These are phyloP conservation scores for Pithys albifrons DNA, from an alignment of 2,113 vertebrate species.

Conservation along the genomic window DNA sequence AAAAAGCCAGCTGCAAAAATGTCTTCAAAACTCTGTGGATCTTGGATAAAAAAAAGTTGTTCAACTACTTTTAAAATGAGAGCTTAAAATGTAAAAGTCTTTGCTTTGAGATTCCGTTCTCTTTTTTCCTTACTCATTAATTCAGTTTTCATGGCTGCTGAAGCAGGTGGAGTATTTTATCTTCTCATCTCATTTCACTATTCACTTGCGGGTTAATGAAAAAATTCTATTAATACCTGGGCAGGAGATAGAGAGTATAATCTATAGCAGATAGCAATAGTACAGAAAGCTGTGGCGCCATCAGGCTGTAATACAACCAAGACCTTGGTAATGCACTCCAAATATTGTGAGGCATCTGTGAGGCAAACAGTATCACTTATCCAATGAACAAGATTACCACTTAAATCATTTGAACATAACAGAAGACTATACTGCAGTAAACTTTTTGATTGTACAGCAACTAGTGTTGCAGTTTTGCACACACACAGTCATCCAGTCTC, in stretches of 20 bases:
- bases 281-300: slow-evolving; percentile 49
- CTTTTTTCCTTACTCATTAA: slow-evolving; percentile 60
- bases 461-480: background rate
- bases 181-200: slow-evolving; percentile 79
- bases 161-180: slow-evolving; percentile 73
- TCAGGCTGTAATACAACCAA: slow-evolving; percentile 33
- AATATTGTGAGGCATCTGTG: slow-evolving; percentile 13
- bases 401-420: background rate
- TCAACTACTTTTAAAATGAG: slow-evolving; percentile 18
- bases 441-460: background rate
- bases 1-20: slow-evolving; percentile 53
- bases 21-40: slow-evolving; percentile 1
- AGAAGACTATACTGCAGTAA: background rate
- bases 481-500: background rate
- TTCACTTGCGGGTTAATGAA: slow-evolving; percentile 69
- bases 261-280: slow-evolving; percentile 52
- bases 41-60: background rate
- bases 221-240: slow-evolving; percentile 72
- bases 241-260: slow-evolving; percentile 57
- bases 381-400: background rate
- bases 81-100: background rate
- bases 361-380: background rate
- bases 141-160: slow-evolving; percentile 65
- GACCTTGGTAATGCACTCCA: slow-evolving; percentile 25
- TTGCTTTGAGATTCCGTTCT: background rate